These are phyloP conservation scores for Propsilocerus akamusi DNA, from an alignment of 1,140 invertebrate species.

Conservation along the genomic window DNA sequence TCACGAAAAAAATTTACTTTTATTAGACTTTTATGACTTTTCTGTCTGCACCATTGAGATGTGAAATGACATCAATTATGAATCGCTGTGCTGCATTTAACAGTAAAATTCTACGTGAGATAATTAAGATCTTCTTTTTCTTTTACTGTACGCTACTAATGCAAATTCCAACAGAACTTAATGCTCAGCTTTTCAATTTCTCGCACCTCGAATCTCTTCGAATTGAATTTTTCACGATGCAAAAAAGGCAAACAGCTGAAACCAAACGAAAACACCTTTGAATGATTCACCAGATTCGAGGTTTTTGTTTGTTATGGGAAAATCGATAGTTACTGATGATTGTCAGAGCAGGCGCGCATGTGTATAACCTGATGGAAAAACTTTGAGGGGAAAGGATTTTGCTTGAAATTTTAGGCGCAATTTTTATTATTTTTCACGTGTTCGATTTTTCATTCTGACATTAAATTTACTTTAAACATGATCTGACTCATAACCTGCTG, in stretches of 20 bases:
- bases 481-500: too few relatives aligned
- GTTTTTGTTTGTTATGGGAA: not conserved
- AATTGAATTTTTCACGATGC: not conserved
- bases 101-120: not conserved
- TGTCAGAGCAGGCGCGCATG: too few relatives aligned
- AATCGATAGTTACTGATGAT: not conserved
- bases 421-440: too few relatives aligned
- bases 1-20: not conserved
- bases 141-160: not conserved
- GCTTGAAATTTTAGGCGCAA: too few relatives aligned
- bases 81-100: not conserved
- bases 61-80: not conserved
- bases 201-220: not conserved
- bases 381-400: too few relatives aligned
- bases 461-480: too few relatives aligned
- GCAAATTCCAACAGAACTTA: not conserved
- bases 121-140: not conserved
- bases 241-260: not conserved
- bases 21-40: not conserved
- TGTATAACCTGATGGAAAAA: too few relatives aligned
- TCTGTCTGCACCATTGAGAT: not conserved
- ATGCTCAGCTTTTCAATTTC: not conserved
- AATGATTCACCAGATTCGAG: not conserved
- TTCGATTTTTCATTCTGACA: too few relatives aligned
- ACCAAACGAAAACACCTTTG: not conserved